Percentiles rank a stretch among this genome's conserved stretches.
Conservation (phyloP, 2,113 vertebrate genomes). For the Pomatostomus ruficeps region DNA sequence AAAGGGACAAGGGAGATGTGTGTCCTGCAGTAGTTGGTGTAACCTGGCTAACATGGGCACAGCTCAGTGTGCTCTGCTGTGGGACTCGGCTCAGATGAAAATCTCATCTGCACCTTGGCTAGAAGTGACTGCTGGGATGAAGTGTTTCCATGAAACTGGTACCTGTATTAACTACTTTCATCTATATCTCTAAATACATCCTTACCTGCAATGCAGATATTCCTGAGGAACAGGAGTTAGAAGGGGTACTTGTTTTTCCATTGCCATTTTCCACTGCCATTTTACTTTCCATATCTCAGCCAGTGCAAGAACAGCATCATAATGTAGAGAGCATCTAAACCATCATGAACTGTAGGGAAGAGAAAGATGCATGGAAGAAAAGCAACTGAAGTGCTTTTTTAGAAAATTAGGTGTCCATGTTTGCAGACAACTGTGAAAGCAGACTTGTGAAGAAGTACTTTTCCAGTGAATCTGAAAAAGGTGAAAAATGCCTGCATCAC, state of each 20-base stretch:
- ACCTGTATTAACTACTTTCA: neutral
- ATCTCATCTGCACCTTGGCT: neutral
- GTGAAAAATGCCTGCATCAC: neutral
- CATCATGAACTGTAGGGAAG: neutral
- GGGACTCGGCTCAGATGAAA: neutral
- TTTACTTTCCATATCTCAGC: neutral
- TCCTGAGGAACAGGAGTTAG: neutral
- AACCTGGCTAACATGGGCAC: rapidly evolving
- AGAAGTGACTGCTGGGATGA: neutral
- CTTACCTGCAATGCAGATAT: neutral
- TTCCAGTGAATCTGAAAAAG: neutral
- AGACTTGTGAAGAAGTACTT: neutral
- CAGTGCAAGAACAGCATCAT: neutral
- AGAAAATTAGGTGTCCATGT: neutral
- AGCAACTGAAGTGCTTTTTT: neutral
- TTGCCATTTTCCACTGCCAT: neutral
- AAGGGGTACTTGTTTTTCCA: neutral
- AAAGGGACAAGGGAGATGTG: neutral
- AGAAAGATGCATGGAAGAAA: neutral
- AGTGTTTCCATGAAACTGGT: neutral
- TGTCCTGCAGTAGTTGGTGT: neutral
- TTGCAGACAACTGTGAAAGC: neutral
- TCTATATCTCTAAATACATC: neutral
- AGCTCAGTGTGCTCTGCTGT: rapidly evolving
- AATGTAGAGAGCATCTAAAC: neutral